phyloP scores from a whole-genome alignment of 2,797 vertebrate species.

The Cryptoprocta ferox region DNA sequence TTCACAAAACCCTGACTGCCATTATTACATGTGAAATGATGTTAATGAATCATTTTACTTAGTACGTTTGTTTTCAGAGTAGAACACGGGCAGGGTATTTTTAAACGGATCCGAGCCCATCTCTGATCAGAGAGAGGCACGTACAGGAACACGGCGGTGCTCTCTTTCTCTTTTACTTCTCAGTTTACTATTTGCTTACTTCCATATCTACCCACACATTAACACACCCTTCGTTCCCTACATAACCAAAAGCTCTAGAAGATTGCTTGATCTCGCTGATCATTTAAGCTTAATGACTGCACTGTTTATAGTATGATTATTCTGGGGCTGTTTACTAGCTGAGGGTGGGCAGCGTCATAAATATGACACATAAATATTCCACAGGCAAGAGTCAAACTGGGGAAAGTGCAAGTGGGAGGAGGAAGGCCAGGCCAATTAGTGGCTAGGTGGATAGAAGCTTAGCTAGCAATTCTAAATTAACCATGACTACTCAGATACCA shows the following conservation, averaged over 20 bases:
- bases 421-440: not conserved
- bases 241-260: not conserved
- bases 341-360: not conserved
- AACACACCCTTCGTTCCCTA: not conserved
- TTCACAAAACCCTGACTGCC: not conserved
- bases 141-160: not conserved
- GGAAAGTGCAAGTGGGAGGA: not conserved
- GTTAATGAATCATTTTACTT: not conserved
- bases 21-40: not conserved
- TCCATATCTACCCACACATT: not conserved
- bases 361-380: not conserved
- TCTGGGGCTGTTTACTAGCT: conserved; percentile 2
- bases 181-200: conserved; percentile 25
- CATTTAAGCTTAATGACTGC: not conserved
- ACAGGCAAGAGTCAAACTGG: not conserved
- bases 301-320: not conserved
- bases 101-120: not conserved
- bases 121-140: not conserved
- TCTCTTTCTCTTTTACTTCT: not conserved
- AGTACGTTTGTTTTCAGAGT: conserved; percentile 7
- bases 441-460: not conserved
- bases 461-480: not conserved
- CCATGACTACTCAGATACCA: not conserved
- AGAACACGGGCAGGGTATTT: not conserved
- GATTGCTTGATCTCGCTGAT: not conserved